Percentiles rank a stretch among this genome's conserved stretches.
phyloP scores from a whole-genome alignment of 2,113 vertebrate species.

The Meles meles region DNA sequence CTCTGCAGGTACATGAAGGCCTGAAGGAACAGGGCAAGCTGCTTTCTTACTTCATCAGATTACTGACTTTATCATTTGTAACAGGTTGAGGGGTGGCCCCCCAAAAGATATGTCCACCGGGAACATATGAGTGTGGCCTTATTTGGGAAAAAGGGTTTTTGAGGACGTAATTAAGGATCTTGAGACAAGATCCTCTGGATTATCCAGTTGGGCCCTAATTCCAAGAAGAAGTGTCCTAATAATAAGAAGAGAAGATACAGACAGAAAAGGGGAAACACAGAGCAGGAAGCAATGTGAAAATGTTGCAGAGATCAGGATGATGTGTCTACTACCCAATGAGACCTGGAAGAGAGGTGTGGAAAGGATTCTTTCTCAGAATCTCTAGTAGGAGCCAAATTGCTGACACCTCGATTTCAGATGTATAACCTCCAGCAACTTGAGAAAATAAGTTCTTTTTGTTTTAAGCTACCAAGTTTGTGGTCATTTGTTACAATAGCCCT shows the following conservation, averaged over 20 bases:
- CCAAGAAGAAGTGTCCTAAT: neutral
- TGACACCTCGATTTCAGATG: neutral
- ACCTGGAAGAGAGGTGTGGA: neutral
- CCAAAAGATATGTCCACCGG: neutral
- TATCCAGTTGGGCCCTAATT: neutral
- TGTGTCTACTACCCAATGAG: accelerated
- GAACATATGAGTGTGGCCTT: neutral
- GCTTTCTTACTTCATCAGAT: neutral
- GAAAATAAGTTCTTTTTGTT: neutral
- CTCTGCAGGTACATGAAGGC: accelerated
- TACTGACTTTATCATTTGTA: neutral
- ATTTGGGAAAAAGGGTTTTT: neutral
- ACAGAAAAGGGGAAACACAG: neutral
- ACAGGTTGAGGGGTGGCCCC: neutral
- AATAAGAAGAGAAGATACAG: neutral
- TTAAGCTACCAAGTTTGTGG: neutral
- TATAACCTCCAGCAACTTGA: neutral
- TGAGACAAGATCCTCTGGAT: neutral
- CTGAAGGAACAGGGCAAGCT: neutral
- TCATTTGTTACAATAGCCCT: neutral
- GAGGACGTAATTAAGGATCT: neutral
- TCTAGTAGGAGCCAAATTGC: neutral
- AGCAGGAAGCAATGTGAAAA: neutral
- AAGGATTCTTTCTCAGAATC: neutral
- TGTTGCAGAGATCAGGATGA: accelerated